Evolutionary conservation across 1,140 invertebrate species (phyloP), one percentile per base, ranked within the genome.

Genomic region (Delia radicum): DNA sequence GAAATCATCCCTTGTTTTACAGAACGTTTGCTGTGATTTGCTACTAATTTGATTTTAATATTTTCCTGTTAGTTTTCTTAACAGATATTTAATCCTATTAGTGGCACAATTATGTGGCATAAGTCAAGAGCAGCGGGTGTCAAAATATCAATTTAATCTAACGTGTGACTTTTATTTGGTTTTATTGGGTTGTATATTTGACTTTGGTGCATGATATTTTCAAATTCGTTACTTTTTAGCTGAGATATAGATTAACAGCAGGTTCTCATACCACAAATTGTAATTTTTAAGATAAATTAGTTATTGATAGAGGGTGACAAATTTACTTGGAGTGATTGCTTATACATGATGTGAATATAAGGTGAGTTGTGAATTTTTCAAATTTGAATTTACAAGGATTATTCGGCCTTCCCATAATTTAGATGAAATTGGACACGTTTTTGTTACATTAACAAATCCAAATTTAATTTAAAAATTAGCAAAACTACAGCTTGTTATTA

Each of bases 71-170:
- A n/a, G 46, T 18, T 33, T 33, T 28, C 28, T 37, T 7, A 67
- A 37, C 18, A 69, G 31, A 69, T 13, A 69, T 37, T 74, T 77
- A 77, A 77, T 62, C 76, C 73, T 73, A 33, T 77, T 77, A 77
- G 76, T 74, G 76, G 65, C 63, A 62, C 73, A 77, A 77, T 77
- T 77, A 77, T 74, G 48, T 55, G 48, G 10, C 75, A 76, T 21
- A 74, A 76, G 75, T 74, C 61, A 73, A 74, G 33, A 71, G 75
- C 13, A 24, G 31, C 37, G 55, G 55, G 69, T 63, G 69, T 61
- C 67, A 24, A 73, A 55, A 55, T 55, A 55, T 55, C 24, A 55
- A 28, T 31, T 28, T n/a, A 26, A 55, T 48, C 37, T 24, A 55
- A 55, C 31, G 48, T 72, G 67, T 55, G 42, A n/a, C 46, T 63